Conservation (phyloP, 2,797 vertebrate genomes). For the Molossus molossus region DNA sequence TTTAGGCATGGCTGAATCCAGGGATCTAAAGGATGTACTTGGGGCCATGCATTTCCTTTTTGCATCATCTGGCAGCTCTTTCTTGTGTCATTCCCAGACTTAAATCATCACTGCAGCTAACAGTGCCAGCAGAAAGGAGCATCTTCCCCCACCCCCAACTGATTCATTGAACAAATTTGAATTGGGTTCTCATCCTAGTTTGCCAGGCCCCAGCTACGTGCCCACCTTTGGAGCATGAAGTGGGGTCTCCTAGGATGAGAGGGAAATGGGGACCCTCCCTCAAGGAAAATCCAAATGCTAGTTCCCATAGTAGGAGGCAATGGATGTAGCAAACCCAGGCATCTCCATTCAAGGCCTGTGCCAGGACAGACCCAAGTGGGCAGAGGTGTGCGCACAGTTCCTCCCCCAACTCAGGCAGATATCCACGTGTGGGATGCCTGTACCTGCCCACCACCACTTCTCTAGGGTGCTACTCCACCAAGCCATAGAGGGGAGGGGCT, state of each 20-base stretch:
- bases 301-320: fast-evolving
- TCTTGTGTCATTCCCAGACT: neutral
- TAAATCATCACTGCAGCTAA: neutral
- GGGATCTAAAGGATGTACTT: neutral
- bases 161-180: neutral
- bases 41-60: neutral
- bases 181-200: fast-evolving
- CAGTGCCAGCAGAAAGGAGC: neutral
- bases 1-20: neutral
- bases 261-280: neutral
- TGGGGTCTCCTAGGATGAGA: neutral
- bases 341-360: neutral
- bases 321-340: fast-evolving
- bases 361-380: neutral
- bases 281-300: neutral
- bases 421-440: neutral
- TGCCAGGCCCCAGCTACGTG: neutral
- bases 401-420: neutral
- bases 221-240: neutral
- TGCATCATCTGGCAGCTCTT: neutral
- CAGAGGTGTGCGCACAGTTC: fast-evolving
- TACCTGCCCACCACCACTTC: neutral
- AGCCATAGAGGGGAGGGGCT: neutral
- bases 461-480: neutral
- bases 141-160: neutral